A percentile compares a stretch with the other conserved stretches of the same genome.
These are phyloP conservation scores for Tinea pellionella DNA, from an alignment of 2,888 invertebrate genomes.

Conservation along the genomic window DNA sequence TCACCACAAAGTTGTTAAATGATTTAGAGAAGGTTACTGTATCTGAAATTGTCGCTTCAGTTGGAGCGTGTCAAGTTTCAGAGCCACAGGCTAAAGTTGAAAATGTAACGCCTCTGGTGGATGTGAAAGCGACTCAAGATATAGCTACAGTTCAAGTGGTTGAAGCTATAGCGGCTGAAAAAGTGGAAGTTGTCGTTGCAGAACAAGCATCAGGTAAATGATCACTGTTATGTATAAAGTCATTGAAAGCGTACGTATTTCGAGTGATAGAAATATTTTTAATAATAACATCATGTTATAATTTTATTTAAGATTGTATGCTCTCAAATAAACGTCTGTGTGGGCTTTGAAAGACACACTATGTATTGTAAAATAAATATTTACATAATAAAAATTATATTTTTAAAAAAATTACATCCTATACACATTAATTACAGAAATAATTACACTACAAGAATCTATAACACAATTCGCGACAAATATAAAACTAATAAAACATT, in stretches of 20 bases:
- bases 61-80: background rate
- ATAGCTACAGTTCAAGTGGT: background rate
- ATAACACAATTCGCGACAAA: background rate
- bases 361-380: no score
- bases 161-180: background rate
- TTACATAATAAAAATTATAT: no score
- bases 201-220: background rate
- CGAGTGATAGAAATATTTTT: no score
- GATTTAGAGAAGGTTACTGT: background rate
- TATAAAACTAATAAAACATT: background rate
- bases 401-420: no score
- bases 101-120: background rate
- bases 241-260: no score
- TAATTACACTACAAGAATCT: background rate
- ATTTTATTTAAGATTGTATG: no score
- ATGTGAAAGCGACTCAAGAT: no score
- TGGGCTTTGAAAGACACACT: no score
- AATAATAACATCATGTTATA: no score
- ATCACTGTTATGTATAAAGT: background rate
- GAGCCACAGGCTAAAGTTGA: background rate
- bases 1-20: background rate
- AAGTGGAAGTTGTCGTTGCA: background rate
- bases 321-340: no score
- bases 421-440: background rate
- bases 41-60: background rate